Evolutionary conservation across 2,113 vertebrate species (phyloP).

Genomic region (Ahaetulla prasina): DNA sequence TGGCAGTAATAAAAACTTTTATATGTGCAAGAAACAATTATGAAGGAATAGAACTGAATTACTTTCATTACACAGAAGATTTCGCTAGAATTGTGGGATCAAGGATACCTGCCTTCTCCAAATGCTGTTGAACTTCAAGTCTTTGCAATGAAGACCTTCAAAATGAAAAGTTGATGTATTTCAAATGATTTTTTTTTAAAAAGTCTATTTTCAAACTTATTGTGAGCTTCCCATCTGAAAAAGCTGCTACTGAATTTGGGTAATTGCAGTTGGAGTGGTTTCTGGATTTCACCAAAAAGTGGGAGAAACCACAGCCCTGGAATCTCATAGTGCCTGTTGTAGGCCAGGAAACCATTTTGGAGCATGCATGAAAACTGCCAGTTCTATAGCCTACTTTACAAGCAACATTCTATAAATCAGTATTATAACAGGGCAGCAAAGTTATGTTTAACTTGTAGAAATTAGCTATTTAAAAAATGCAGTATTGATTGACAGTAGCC

Average conservation of each 20-base stretch:
- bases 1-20: conserved; percentile 21
- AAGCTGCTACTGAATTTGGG: not conserved
- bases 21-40: conserved; percentile 37
- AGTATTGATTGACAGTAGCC: not conserved
- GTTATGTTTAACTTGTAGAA: not conserved
- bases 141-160: not conserved
- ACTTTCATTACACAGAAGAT: conserved; percentile 16
- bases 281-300: not conserved
- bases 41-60: conserved; percentile 35
- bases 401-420: not conserved
- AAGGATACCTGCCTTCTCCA: not conserved
- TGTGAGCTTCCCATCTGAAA: not conserved
- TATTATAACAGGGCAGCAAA: not conserved
- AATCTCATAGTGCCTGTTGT: not conserved
- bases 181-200: not conserved
- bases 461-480: not conserved
- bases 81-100: not conserved
- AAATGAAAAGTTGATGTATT: not conserved
- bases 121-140: not conserved
- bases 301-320: not conserved
- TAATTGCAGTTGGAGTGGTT: not conserved
- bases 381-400: not conserved
- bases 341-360: not conserved
- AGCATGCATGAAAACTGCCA: not conserved
- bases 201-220: not conserved